phyloP scores from a whole-genome alignment of 2,113 vertebrate genomes.

The Chloropsis cyanopogon region DNA sequence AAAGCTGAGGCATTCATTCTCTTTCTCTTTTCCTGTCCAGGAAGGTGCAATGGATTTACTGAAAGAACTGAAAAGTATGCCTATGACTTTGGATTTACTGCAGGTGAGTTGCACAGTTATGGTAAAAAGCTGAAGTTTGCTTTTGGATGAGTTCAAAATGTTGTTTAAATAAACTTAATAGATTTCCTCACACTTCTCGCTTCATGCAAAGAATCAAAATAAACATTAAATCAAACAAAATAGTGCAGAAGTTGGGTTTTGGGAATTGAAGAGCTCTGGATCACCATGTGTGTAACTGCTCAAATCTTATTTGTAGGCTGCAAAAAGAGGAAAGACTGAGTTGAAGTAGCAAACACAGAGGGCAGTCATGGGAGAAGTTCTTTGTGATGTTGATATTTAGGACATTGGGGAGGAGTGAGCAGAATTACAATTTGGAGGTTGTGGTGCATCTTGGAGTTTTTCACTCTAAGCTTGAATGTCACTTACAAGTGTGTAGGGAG shows the following conservation, averaged over 20 bases:
- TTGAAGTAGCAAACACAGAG: background rate
- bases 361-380: background rate
- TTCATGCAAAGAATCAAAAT: background rate
- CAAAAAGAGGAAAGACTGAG: background rate
- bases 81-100: conserved; percentile 88
- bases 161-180: background rate
- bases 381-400: background rate
- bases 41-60: conserved; percentile 91
- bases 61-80: conserved; percentile 87
- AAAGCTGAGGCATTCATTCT: background rate
- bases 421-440: background rate
- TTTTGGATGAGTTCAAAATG: background rate
- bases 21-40: conserved; percentile 60
- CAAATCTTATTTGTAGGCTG: background rate
- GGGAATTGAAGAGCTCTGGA: background rate
- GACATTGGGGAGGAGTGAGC: background rate
- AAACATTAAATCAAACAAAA: background rate
- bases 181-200: background rate
- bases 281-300: background rate
- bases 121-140: background rate
- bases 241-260: background rate
- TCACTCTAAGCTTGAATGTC: background rate
- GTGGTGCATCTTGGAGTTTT: background rate
- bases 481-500: background rate
- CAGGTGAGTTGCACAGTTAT: conserved; percentile 76